Evolutionary conservation across 2,797 vertebrate species (phyloP), one percentile per base, ranked within the genome.

Genomic region (Falco cherrug): DNA sequence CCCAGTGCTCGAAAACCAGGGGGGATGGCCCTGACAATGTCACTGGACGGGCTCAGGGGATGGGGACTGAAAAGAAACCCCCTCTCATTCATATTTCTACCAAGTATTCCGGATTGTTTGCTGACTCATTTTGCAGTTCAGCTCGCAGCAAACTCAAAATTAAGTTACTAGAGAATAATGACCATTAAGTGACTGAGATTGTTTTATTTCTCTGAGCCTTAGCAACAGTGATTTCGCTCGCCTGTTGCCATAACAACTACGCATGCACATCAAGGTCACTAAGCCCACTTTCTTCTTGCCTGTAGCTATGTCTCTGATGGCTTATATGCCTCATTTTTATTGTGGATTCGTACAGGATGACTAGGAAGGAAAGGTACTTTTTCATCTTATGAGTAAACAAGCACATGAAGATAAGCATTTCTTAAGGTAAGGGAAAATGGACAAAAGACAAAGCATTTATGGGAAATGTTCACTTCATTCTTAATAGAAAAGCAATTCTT

Each of bases 181-280:
- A 97, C 97, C 97, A 97, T 95, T 94, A 98, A 98, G 93, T 93
- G 95, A 96, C 89, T 92, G 95, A 97, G 95, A 97, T 84, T 93
- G 96, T 94, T 94, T 97, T 90, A 83, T 95, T 97, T 97, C 96
- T 93, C 84, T 87, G 90, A 97, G 97, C 98, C 97, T 97, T 98
- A 98, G 98, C 98, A 98, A 98, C 98, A 97, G 89, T 69, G 84
- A 98, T 97, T 98, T 98, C 64, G 89, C 97, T 98, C 96, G 91
- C 90, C 90, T 95, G 99, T 99, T 99, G 97, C 99, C 98, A 99
- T 99, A 98, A 98, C 98, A 98, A 99, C 98, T 65, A 87, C 29
- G 84, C 96, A 89, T 95, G 97, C 97, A 97, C 98, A 98, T 98
- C 98, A 98, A 99, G 99, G 99, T 99, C 98, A 98, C 93, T 93